These are phyloP conservation scores for Agonopterix arenella DNA, from an alignment of 2,888 invertebrate genomes.

Conservation along the genomic window DNA sequence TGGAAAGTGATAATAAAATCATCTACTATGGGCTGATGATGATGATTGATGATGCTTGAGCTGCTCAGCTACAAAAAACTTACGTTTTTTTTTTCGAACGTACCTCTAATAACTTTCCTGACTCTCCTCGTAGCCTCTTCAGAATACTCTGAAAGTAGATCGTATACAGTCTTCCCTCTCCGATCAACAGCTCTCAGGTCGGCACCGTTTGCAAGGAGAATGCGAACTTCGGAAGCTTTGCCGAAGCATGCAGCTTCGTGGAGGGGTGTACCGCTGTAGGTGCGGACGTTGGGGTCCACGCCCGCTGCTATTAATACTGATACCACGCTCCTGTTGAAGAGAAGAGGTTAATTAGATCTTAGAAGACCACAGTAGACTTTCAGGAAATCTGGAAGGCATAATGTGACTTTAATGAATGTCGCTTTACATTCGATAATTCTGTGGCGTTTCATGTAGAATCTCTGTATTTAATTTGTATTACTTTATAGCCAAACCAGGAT, in stretches of 20 bases:
- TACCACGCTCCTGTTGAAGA: conserved; percentile 82
- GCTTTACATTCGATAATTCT: too few species aligned
- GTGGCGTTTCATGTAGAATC: too few species aligned
- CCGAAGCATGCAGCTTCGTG: conserved; percentile 96
- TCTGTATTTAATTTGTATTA: too few species aligned
- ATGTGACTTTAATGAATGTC: too few species aligned
- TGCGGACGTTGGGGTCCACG: conserved; percentile 91
- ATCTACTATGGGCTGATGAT: too few species aligned
- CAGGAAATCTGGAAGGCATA: too few species aligned
- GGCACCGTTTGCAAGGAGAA: conserved; percentile 88
- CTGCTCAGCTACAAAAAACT: too few species aligned
- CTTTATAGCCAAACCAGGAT: too few species aligned
- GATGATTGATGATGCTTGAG: too few species aligned
- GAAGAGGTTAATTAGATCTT: background rate
- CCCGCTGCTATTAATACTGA: conserved; percentile 89
- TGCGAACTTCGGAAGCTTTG: conserved; percentile 90
- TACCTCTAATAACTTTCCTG: conserved; percentile 89
- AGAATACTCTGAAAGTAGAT: conserved; percentile 91
- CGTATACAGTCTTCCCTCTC: conserved; percentile 89
- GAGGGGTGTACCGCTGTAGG: conserved; percentile 91
- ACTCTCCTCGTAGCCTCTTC: conserved; percentile 92
- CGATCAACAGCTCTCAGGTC: conserved; percentile 88
- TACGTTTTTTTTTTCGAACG: conserved; percentile 36
- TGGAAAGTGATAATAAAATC: too few species aligned
- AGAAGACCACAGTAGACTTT: too few species aligned